Percentiles rank a stretch among this genome's conserved stretches.
phyloP scores from a whole-genome alignment of 2,113 vertebrate species.

The Calonectris borealis region DNA sequence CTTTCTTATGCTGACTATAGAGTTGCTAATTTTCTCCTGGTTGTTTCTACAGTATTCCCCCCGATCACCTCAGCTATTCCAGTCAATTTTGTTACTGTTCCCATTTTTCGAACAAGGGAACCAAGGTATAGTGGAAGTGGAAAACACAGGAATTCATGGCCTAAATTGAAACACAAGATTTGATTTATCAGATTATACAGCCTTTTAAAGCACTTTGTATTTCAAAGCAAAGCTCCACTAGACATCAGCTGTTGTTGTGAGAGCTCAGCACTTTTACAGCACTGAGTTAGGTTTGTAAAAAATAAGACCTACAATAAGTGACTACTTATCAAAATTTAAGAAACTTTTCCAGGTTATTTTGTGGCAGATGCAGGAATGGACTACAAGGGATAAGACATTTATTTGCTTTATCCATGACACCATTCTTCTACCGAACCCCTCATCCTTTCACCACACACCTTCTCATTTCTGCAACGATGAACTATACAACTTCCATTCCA shows the following conservation, averaged over 20 bases:
- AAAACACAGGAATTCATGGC: background rate
- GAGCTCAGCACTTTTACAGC: background rate
- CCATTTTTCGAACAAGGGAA: background rate
- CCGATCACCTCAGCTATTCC: background rate
- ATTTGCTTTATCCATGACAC: background rate
- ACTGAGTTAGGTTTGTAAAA: background rate
- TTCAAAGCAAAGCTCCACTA: background rate
- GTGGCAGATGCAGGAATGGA: background rate
- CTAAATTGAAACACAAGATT: background rate
- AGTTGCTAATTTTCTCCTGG: background rate
- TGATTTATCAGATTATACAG: conserved; percentile 5
- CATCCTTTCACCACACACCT: background rate
- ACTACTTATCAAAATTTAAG: conserved; percentile 23
- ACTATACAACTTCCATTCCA: background rate
- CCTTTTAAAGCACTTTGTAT: background rate
- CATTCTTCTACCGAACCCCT: background rate
- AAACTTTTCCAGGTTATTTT: background rate
- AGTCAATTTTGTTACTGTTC: background rate
- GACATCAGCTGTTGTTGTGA: background rate
- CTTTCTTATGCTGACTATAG: background rate
- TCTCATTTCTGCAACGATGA: background rate
- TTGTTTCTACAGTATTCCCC: background rate
- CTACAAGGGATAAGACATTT: background rate
- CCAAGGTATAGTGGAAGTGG: background rate
- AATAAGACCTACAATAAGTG: background rate